Conservation (phyloP, 1,140 invertebrate genomes). For the Phenacoccus solenopsis region DNA sequence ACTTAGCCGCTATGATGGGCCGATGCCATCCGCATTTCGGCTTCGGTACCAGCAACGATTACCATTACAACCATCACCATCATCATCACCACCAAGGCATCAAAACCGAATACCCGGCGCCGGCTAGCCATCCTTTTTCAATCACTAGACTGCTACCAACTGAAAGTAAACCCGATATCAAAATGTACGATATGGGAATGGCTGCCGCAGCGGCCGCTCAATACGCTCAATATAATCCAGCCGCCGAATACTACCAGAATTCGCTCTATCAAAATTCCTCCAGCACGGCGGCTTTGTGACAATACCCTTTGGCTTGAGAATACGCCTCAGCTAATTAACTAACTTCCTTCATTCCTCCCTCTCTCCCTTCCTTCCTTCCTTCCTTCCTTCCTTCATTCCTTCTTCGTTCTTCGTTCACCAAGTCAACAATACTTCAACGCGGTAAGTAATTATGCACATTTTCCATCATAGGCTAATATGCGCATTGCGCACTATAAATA, state of each 20-base stretch:
- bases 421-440: no score
- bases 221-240: conserved; percentile 26
- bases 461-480: no score
- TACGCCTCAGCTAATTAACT: neutral
- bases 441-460: no score
- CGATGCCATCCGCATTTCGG: conserved; percentile 33
- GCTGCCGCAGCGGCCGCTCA: conserved; percentile 31
- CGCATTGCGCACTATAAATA: no score
- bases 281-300: conserved; percentile 5
- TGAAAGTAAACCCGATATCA: conserved; percentile 58
- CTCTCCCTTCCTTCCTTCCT: no score
- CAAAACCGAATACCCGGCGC: conserved; percentile 46
- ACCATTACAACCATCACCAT: conserved; percentile 32
- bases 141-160: conserved; percentile 80
- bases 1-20: conserved; percentile 33
- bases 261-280: neutral
- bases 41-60: conserved; percentile 24
- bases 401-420: no score
- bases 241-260: conserved; percentile 5
- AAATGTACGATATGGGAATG: conserved; percentile 54
- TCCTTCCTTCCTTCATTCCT: no score
- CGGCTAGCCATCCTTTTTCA: conserved; percentile 78
- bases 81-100: conserved; percentile 28
- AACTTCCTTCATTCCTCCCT: neutral
- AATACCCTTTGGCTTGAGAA: conserved; percentile 8